Conservation (phyloP, 2,113 vertebrate genomes). For the Macquaria ambigua region DNA sequence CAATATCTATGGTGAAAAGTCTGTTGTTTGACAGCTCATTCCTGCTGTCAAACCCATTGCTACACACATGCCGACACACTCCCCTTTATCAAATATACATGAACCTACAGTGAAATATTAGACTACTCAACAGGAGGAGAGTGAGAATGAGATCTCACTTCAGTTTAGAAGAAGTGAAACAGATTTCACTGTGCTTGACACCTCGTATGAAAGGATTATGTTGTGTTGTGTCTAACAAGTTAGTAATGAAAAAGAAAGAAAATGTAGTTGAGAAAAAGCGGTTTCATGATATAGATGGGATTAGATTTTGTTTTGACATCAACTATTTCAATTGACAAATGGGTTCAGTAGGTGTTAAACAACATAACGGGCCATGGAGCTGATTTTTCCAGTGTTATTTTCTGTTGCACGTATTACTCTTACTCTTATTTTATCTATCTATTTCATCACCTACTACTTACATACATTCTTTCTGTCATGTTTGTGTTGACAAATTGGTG, state of each 20-base stretch:
- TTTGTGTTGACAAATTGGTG: background rate
- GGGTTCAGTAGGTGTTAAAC: background rate
- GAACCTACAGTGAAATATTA: constrained; percentile 62
- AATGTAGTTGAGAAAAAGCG: background rate
- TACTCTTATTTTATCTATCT: no score
- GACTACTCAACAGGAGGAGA: constrained; percentile 15
- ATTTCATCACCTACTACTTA: no score
- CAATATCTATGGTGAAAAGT: background rate
- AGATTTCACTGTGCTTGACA: constrained; percentile 45
- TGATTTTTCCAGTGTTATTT: no score
- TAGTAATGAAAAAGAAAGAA: background rate
- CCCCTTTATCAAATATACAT: constrained; percentile 71
- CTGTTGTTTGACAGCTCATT: background rate
- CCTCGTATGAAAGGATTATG: background rate
- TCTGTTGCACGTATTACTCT: no score
- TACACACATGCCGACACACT: constrained; percentile 21
- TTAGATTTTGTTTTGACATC: background rate
- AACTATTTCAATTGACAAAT: background rate
- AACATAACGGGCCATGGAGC: no score
- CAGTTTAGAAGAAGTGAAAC: constrained; percentile 23
- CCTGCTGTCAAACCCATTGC: background rate
- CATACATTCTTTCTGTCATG: no score
- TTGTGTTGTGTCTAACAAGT: background rate
- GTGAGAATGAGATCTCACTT: constrained; percentile 26
- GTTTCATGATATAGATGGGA: background rate